Conservation (phyloP, 2,888 invertebrate genomes). For the Nemapogon koenigi region DNA sequence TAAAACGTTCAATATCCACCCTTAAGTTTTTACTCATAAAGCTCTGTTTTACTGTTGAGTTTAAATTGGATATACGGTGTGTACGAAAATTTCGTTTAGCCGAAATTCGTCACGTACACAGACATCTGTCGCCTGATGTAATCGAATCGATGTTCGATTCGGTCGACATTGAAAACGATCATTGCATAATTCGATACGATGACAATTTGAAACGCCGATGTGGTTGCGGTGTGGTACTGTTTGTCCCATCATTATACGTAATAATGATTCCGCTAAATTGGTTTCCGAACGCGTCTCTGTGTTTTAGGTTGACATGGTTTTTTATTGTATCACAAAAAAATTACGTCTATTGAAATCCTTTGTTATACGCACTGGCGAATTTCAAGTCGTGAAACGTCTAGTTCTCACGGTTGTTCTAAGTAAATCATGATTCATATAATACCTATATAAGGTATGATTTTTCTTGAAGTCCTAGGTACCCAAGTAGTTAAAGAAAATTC, state of each 20-base stretch:
- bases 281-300: not conserved
- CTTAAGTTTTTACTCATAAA: no score
- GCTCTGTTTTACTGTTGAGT: conserved; percentile 15
- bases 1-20: no score
- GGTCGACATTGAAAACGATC: conserved; percentile 31
- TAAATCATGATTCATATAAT: no score
- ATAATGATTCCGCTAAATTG: conserved; percentile 32
- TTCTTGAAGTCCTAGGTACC: no score
- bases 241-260: conserved; percentile 48
- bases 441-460: no score
- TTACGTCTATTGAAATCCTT: no score
- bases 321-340: not conserved
- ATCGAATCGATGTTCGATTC: conserved; percentile 44
- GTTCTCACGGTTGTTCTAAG: no score
- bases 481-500: no score
- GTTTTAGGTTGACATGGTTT: not conserved
- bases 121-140: conserved; percentile 59
- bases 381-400: not conserved
- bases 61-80: conserved; percentile 28
- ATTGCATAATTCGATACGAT: conserved; percentile 60
- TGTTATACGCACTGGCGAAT: no score
- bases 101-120: conserved; percentile 62
- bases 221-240: conserved; percentile 22
- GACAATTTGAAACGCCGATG: conserved; percentile 48
- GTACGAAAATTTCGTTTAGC: conserved; percentile 33